Percentiles rank a stretch among this genome's conserved stretches.
Evolutionary conservation across 1,140 invertebrate species (phyloP).

Genomic region (Maniola jurtina): DNA sequence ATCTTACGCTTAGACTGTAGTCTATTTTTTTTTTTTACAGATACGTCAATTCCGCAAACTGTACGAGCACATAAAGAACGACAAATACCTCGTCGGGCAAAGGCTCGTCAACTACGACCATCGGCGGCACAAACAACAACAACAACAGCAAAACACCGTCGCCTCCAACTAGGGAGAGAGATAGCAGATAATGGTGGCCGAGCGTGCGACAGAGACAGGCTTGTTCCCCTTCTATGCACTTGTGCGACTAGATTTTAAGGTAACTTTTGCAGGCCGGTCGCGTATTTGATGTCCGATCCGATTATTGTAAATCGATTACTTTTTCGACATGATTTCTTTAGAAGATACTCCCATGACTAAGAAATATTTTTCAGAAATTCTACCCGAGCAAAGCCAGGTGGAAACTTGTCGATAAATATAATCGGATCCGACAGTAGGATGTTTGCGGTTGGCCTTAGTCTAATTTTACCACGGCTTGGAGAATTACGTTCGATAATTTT

Average conservation of each 20-base stretch:
- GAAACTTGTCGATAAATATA: background rate
- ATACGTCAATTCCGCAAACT: constrained; percentile 95
- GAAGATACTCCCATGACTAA: no score
- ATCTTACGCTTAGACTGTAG: no score
- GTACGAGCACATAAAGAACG: constrained; percentile 99
- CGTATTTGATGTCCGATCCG: constrained; percentile 1
- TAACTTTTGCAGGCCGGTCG: background rate
- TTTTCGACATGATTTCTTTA: no score
- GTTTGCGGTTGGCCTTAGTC: background rate
- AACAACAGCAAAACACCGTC: constrained; percentile 54
- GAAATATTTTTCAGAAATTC: no score
- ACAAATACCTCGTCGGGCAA: constrained; percentile 98
- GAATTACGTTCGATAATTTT: constrained; percentile 18
- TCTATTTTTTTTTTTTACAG: constrained; percentile 48
- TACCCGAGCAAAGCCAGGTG: no score
- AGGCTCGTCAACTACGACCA: constrained; percentile 97
- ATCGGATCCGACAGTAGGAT: constrained; percentile 1
- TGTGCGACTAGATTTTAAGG: constrained; percentile 17
- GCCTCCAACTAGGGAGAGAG: constrained; percentile 25
- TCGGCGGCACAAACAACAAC: constrained; percentile 80
- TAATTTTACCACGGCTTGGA: constrained; percentile 19
- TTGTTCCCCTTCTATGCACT: constrained; percentile 24
- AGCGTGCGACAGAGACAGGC: constrained; percentile 16
- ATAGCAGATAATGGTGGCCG: constrained; percentile 15
- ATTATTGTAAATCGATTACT: background rate